A percentile compares a stretch with the other conserved stretches of the same genome.
phyloP scores from a whole-genome alignment of 2,888 invertebrate genomes.

The Cylloceria caligata region DNA sequence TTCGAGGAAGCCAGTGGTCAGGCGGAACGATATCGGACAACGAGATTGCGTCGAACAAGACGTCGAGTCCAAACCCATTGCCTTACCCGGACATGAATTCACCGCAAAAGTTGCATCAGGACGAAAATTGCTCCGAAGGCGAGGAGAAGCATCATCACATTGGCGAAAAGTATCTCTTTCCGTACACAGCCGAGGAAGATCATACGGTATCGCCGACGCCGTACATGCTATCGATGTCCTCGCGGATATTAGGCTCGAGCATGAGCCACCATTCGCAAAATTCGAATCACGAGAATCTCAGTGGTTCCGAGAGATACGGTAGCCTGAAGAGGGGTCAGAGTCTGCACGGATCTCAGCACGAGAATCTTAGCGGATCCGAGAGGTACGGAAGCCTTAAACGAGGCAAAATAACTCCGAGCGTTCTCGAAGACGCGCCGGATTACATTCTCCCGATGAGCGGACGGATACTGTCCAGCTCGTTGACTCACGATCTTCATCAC shows the following conservation, averaged over 20 bases:
- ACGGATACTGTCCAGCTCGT: constrained; percentile 81
- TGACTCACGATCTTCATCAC: constrained; percentile 82
- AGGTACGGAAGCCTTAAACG: constrained; percentile 82
- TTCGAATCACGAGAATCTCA: constrained; percentile 81
- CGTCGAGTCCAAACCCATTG: constrained; percentile 89
- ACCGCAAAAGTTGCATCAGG: constrained; percentile 79
- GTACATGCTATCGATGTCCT: constrained; percentile 82
- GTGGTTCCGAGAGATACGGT: constrained; percentile 81
- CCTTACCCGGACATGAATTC: constrained; percentile 91
- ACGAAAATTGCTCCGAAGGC: constrained; percentile 82
- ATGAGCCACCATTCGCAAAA: constrained; percentile 83
- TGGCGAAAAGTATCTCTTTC: constrained; percentile 93
- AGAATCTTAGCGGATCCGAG: constrained; percentile 80
- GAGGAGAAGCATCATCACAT: constrained; percentile 86
- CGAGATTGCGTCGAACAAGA: constrained; percentile 88
- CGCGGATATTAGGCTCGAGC: constrained; percentile 82
- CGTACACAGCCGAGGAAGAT: constrained; percentile 89
- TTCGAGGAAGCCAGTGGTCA: constrained; percentile 89
- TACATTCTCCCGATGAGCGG: constrained; percentile 83
- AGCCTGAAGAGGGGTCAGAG: constrained; percentile 82
- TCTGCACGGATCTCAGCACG: constrained; percentile 81
- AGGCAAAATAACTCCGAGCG: constrained; percentile 80
- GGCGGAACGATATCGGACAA: constrained; percentile 92
- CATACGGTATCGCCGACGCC: constrained; percentile 82
- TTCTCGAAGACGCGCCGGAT: constrained; percentile 80